Evolutionary conservation across 2,888 invertebrate genomes (phyloP).

Genomic region (Hermaeophaga mercurialis): DNA sequence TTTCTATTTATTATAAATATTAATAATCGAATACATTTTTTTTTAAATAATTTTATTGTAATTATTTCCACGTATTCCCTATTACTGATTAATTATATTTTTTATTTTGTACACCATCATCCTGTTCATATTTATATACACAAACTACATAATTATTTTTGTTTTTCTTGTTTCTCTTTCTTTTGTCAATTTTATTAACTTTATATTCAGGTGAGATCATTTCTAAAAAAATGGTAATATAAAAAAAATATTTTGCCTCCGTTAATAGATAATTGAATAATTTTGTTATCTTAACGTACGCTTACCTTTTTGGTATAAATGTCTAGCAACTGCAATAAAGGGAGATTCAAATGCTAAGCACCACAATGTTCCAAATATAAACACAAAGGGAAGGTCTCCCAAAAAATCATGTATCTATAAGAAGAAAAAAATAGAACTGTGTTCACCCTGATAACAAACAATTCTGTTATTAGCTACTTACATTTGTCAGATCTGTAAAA

Average conservation of each 20-base stretch:
- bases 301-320: constrained; percentile 28
- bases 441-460: not conserved
- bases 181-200: too few relatives aligned
- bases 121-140: constrained; percentile 1
- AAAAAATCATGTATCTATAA: constrained; percentile 54
- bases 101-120: not conserved
- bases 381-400: constrained; percentile 55
- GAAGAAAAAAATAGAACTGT: constrained; percentile 21
- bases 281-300: too few relatives aligned
- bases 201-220: too few relatives aligned
- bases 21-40: too few relatives aligned
- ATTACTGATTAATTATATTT: not conserved
- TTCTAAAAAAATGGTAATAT: too few relatives aligned
- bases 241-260: too few relatives aligned
- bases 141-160: constrained; percentile 5
- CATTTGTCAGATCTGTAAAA: constrained; percentile 39
- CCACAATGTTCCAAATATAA: constrained; percentile 51
- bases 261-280: too few relatives aligned
- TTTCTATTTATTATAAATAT: too few relatives aligned
- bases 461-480: constrained; percentile 29
- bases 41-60: too few relatives aligned
- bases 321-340: constrained; percentile 27
- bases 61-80: not conserved
- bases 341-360: constrained; percentile 58
- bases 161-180: not conserved